A percentile compares a stretch with the other conserved stretches of the same genome.
phyloP scores from a whole-genome alignment of 2,113 vertebrate genomes.

The Tichodroma muraria region DNA sequence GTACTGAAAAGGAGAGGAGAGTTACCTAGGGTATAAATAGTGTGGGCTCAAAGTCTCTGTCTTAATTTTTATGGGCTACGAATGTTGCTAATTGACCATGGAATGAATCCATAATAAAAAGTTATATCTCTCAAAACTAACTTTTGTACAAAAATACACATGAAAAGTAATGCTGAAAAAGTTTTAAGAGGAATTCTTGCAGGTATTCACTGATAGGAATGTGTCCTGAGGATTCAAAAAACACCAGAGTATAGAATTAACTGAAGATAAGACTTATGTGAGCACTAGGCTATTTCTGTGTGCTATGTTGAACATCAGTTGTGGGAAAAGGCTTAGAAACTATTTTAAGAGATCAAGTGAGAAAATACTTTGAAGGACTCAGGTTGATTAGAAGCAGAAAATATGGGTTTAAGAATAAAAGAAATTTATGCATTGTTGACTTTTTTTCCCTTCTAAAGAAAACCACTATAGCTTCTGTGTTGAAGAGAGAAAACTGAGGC shows the following conservation, averaged over 20 bases:
- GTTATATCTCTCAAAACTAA: background rate
- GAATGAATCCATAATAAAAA: background rate
- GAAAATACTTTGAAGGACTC: conserved; percentile 62
- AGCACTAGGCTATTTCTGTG: conserved; percentile 13
- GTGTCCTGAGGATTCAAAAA: background rate
- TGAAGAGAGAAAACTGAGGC: conserved; percentile 35
- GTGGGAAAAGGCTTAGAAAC: conserved; percentile 48
- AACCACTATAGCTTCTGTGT: conserved; percentile 12
- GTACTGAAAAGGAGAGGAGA: background rate
- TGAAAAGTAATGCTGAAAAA: background rate
- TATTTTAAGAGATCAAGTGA: conserved; percentile 64
- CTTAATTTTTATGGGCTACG: background rate
- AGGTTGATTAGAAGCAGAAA: conserved; percentile 60
- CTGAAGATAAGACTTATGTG: conserved; percentile 1
- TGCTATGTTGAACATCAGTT: conserved; percentile 24
- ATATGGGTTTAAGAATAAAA: conserved; percentile 28
- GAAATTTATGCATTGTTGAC: background rate
- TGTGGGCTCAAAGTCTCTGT: background rate
- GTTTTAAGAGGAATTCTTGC: background rate
- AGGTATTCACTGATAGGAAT: background rate
- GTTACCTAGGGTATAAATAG: background rate
- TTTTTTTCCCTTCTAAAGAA: conserved; percentile 33
- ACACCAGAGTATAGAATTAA: conserved; percentile 13
- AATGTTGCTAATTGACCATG: background rate
- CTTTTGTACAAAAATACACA: background rate